Evolutionary conservation across 2,888 invertebrate species (phyloP).

Genomic region (Eueremaeus valkanovi): DNA sequence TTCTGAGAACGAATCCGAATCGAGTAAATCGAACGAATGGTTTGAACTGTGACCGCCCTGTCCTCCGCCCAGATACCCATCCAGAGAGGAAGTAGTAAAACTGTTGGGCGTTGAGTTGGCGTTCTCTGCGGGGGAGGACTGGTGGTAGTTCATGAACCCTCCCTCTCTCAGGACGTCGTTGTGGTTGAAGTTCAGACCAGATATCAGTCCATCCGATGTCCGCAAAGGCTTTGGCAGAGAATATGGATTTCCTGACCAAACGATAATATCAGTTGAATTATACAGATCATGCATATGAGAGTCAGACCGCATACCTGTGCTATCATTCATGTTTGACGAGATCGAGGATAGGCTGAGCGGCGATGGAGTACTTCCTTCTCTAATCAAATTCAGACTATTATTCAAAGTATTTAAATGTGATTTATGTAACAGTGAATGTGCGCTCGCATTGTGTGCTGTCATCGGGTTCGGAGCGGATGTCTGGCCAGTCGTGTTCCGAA

Average conservation of each 20-base stretch:
- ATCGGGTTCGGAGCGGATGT: neutral
- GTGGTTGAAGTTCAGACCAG: constrained; percentile 19
- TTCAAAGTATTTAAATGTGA: constrained; percentile 4
- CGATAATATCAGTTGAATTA: neutral
- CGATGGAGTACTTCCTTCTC: constrained; percentile 24
- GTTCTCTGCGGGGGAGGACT: constrained; percentile 24
- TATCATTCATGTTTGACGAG: neutral
- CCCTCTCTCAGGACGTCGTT: constrained; percentile 19
- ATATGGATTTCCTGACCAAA: constrained; percentile 22
- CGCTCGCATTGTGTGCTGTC: neutral
- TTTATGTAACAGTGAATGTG: constrained; percentile 7
- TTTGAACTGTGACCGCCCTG: constrained; percentile 31
- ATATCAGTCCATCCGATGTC: constrained; percentile 27
- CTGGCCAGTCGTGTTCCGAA: neutral
- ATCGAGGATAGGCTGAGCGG: constrained; percentile 31
- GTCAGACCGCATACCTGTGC: neutral
- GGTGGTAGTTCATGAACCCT: constrained; percentile 2
- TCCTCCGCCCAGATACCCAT: constrained; percentile 21
- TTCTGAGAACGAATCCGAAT: constrained; percentile 31
- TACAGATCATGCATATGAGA: neutral
- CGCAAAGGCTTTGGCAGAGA: constrained; percentile 10
- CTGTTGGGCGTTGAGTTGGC: constrained; percentile 10
- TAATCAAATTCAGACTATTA: constrained; percentile 3
- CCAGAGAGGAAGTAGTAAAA: constrained; percentile 21
- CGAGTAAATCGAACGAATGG: constrained; percentile 31